A percentile compares a stretch with the other conserved stretches of the same genome.
Evolutionary conservation across 30 jellyfish, hydroid and myxozoan species (phyloP).

Genomic region (Pelagia noctiluca): DNA sequence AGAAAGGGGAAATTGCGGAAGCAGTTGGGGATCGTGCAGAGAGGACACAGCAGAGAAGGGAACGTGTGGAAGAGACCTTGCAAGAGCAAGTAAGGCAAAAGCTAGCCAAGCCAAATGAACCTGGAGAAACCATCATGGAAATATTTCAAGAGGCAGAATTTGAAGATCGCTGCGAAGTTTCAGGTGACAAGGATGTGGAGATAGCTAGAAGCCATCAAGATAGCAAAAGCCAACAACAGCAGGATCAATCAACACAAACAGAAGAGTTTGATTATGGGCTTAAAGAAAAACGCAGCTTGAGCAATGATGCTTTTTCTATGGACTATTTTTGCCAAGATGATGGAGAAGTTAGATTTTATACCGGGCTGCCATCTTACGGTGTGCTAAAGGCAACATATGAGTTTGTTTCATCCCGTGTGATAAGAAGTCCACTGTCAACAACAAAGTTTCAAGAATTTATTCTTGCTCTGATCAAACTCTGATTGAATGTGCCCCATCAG

Average conservation of each 20-base stretch:
- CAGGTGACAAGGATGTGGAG: slow-evolving; percentile 26
- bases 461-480: slow-evolving; percentile 55
- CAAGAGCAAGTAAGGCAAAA: slow-evolving; percentile 18
- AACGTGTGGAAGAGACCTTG: slow-evolving; percentile 7
- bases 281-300: slow-evolving; percentile 24
- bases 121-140: slow-evolving; percentile 24
- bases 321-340: slow-evolving; percentile 42
- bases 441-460: slow-evolving; percentile 59
- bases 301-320: slow-evolving; percentile 39
- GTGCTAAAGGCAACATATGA: slow-evolving; percentile 48
- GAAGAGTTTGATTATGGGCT: slow-evolving; percentile 44
- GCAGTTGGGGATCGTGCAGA: slow-evolving; percentile 26
- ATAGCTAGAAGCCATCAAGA: slow-evolving; percentile 20
- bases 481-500: slow-evolving; percentile 47
- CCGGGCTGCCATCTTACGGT: slow-evolving; percentile 65
- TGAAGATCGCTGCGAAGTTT: slow-evolving; percentile 18
- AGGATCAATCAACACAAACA: slow-evolving; percentile 48
- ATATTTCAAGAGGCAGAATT: slow-evolving; percentile 16
- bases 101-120: slow-evolving; percentile 40
- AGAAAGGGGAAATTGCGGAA: slow-evolving; percentile 14
- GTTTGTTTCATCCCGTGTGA: slow-evolving; percentile 38
- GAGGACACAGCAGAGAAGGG: slow-evolving; percentile 11
- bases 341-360: slow-evolving; percentile 49
- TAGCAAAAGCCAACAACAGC: slow-evolving; percentile 20
- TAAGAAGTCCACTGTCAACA: slow-evolving; percentile 28